Conservation (phyloP, 2,797 vertebrate species). For the Pangasius krempfi region DNA sequence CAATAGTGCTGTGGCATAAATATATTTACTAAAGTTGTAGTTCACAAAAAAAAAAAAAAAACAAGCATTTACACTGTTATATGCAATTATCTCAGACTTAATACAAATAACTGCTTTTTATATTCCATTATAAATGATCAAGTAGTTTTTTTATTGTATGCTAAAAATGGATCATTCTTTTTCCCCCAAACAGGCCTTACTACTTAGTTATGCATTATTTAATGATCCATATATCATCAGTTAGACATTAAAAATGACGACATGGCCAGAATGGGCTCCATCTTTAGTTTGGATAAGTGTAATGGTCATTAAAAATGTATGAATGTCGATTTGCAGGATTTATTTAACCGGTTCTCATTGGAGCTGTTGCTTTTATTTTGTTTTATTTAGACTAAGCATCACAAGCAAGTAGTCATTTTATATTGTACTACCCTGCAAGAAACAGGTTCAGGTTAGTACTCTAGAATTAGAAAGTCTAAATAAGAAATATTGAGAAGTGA, state of each 20-base stretch:
- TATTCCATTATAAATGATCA: not conserved
- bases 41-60: not conserved
- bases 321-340: not conserved
- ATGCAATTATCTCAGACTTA: not conserved
- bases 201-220: not conserved
- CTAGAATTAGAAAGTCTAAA: not conserved
- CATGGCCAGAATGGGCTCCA: not conserved
- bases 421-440: too few relatives aligned
- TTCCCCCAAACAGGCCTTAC: not conserved
- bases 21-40: not conserved
- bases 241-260: not conserved
- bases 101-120: not conserved
- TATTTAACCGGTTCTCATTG: not conserved
- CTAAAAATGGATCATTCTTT: not conserved
- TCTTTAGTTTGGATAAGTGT: not conserved
- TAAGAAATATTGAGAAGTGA: not conserved
- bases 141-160: not conserved
- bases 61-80: not conserved
- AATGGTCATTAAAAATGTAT: conserved; percentile 10
- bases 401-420: not conserved
- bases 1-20: not conserved
- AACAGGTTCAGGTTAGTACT: not conserved
- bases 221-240: not conserved
- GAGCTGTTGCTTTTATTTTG: not conserved
- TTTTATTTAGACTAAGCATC: not conserved